Evolutionary conservation across 2,888 invertebrate genomes (phyloP).

Genomic region (Dorcus hopei): DNA sequence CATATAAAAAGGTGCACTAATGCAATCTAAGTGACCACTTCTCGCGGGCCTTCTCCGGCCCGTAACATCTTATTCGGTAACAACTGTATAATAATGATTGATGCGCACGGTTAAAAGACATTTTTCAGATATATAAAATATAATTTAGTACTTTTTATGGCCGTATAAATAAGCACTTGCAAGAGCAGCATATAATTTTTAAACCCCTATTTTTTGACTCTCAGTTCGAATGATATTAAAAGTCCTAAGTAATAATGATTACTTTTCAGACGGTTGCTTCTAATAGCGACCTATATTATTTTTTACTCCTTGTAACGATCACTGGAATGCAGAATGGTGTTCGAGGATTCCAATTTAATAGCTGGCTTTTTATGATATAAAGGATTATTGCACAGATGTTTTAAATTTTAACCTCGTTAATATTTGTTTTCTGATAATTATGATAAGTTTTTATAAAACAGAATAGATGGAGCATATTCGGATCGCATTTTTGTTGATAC

Average conservation of each 20-base stretch:
- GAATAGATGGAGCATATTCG: too few species aligned
- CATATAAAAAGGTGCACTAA: slow-evolving; percentile 1
- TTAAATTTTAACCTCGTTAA: background rate
- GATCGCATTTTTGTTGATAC: too few species aligned
- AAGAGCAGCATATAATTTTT: slow-evolving; percentile 24
- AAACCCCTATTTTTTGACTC: slow-evolving; percentile 21
- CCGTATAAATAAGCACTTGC: slow-evolving; percentile 23
- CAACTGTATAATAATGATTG: slow-evolving; percentile 25
- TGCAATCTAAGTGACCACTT: slow-evolving; percentile 8
- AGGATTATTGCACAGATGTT: background rate
- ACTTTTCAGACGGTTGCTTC: slow-evolving; percentile 17
- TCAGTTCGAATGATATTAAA: slow-evolving; percentile 26
- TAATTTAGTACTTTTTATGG: slow-evolving; percentile 30
- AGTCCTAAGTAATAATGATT: slow-evolving; percentile 26
- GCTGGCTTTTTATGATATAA: background rate
- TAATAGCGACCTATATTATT: slow-evolving; percentile 18
- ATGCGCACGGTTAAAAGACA: slow-evolving; percentile 24
- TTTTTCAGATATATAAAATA: slow-evolving; percentile 30
- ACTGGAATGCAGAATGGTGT: background rate
- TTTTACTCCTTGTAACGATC: background rate
- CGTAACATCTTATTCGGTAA: slow-evolving; percentile 20
- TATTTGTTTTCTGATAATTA: too few species aligned
- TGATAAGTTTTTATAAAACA: too few species aligned
- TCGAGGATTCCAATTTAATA: background rate
- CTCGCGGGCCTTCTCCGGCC: slow-evolving; percentile 8